phyloP scores from a whole-genome alignment of 1,140 invertebrate genomes.

The Diorhabda carinulata region DNA sequence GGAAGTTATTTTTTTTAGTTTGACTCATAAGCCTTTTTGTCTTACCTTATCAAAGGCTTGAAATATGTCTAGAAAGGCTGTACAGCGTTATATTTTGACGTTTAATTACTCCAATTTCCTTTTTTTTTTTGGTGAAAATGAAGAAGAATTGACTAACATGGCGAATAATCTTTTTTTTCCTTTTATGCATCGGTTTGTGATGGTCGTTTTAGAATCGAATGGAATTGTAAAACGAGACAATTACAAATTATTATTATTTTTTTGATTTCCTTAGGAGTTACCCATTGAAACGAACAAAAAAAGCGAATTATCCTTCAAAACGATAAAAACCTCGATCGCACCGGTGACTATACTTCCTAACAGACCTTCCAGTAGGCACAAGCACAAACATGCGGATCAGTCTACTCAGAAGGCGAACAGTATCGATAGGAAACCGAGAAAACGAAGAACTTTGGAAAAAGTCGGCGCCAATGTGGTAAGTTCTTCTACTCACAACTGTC shows the following conservation, averaged over 20 bases:
- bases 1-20: too few species aligned
- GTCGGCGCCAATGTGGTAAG: conserved; percentile 55
- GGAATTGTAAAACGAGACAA: too few species aligned
- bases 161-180: too few species aligned
- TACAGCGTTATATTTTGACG: too few species aligned
- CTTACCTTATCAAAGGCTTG: too few species aligned
- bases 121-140: too few species aligned
- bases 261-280: conserved; percentile 36
- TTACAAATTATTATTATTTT: not conserved
- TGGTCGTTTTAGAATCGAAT: too few species aligned
- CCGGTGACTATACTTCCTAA: conserved; percentile 7
- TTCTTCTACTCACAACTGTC: conserved; percentile 9
- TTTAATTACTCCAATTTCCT: too few species aligned
- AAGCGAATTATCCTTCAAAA: conserved; percentile 30
- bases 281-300: conserved; percentile 36
- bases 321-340: conserved; percentile 20
- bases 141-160: too few species aligned
- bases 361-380: conserved; percentile 38
- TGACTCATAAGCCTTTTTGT: too few species aligned
- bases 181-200: too few species aligned
- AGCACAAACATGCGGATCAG: conserved; percentile 34
- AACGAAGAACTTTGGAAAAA: conserved; percentile 54
- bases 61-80: too few species aligned
- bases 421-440: conserved; percentile 49
- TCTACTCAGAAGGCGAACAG: conserved; percentile 27